These are phyloP conservation scores for Agonopterix arenella DNA, from an alignment of 2,888 invertebrate genomes.

Conservation along the genomic window DNA sequence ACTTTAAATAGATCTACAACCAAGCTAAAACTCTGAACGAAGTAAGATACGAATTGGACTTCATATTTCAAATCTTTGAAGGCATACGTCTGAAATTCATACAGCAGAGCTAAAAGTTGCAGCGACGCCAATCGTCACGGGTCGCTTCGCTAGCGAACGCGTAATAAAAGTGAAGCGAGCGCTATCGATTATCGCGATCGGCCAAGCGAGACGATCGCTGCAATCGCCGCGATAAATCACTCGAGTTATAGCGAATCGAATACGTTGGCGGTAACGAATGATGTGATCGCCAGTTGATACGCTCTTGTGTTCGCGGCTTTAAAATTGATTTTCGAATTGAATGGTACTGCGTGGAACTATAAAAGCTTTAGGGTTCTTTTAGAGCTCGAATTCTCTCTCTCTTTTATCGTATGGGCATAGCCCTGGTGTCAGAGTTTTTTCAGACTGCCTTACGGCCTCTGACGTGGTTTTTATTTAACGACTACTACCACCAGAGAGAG, in stretches of 20 bases:
- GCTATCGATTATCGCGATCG: conserved; percentile 58
- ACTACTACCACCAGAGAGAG: too few relatives aligned
- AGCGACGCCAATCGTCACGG: conserved; percentile 34
- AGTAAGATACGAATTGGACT: neutral
- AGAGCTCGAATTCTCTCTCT: too few relatives aligned
- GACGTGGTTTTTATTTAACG: too few relatives aligned
- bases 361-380: too few relatives aligned
- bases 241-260: conserved; percentile 23
- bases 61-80: neutral
- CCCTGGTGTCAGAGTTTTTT: too few relatives aligned
- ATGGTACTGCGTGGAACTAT: too few relatives aligned
- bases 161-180: conserved; percentile 46
- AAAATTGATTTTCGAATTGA: conserved; percentile 3
- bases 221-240: conserved; percentile 61
- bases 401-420: too few relatives aligned
- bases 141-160: conserved; percentile 12
- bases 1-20: too few relatives aligned
- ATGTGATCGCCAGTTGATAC: conserved; percentile 25
- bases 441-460: too few relatives aligned
- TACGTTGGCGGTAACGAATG: conserved; percentile 28
- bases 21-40: too few relatives aligned
- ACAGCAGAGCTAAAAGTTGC: conserved; percentile 26
- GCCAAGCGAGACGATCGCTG: conserved; percentile 49
- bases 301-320: conserved; percentile 29
- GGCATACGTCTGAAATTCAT: neutral